Evolutionary conservation across 2,113 vertebrate genomes (phyloP), one percentile per base, ranked within the genome.

Genomic region (Varanus komodoensis): DNA sequence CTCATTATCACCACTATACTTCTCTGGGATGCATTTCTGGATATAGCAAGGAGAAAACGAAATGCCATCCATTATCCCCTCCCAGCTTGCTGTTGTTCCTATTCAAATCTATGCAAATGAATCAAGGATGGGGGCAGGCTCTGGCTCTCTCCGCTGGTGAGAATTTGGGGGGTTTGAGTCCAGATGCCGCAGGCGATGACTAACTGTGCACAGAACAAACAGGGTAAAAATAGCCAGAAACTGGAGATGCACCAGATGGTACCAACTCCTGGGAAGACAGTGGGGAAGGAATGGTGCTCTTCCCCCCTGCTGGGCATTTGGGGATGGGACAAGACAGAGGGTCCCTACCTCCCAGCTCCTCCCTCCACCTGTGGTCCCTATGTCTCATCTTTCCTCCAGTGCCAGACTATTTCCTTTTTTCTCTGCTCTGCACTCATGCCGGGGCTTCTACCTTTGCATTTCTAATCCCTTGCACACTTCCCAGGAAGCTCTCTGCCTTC

Each of bases 101-200:
- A 82, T 86, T 73, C 90, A 89, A 86, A 91, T 85, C 32, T 23
- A 74, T 91, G 90, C 82, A 89, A 89, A 81, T 85, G 71, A 89
- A 73, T 88, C 52, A n/a, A 25, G 64, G 68, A 0, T 50, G 52
- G 54, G 50, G 64, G 74, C n/a, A 61, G 81, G 61, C 61, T 84
- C 74, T 69, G 69, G 85, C 84, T 89, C 75, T 90, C 67, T 78
- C 90, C 25, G 17, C 86, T 87, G 86, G 90, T 91, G 90, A 68
- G 80, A 88, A 84, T 61, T 57, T 61, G 73, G 80, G 80, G 73
- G 27, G 90, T 69, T 84, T 88, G 80, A 79, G 86, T 84, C 90
- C 90, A 91, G 64, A 87, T 91, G 90, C 86, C 23, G 6, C 75
- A 74, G 29, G 74, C 67, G 67, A 91, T 88, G 86, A 91, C 75